Evolutionary conservation across 2,113 vertebrate species (phyloP).

Genomic region (Prietella phreatophila): DNA sequence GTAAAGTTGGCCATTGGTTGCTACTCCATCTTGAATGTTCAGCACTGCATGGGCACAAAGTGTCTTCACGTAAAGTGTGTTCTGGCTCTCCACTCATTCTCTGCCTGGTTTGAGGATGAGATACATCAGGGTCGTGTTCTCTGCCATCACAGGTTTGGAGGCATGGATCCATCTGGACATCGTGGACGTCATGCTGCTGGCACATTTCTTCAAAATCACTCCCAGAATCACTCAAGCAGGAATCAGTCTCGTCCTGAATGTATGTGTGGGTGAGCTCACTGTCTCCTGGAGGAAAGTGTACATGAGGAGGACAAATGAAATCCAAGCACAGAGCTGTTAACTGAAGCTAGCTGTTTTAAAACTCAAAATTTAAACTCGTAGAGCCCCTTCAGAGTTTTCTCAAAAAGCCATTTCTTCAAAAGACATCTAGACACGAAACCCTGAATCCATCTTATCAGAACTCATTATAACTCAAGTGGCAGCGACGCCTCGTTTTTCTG

Average conservation of each 20-base stretch:
- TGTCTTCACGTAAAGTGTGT: not conserved
- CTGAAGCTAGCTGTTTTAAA: not conserved
- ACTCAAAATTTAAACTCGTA: not conserved
- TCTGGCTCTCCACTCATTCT: constrained; percentile 6
- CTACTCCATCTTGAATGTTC: not conserved
- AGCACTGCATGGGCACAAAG: not conserved
- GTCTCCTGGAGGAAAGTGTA: constrained; percentile 9
- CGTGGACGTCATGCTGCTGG: not conserved
- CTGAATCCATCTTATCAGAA: too few relatives aligned
- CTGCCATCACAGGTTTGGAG: not conserved
- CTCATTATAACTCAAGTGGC: too few relatives aligned
- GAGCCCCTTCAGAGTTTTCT: too few relatives aligned
- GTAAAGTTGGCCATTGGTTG: constrained; percentile 3
- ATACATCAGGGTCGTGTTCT: not conserved
- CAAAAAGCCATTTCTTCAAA: not conserved
- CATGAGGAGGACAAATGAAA: not conserved
- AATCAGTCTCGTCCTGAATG: constrained; percentile 1
- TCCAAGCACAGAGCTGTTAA: not conserved
- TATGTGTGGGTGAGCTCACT: not conserved
- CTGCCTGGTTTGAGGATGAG: not conserved
- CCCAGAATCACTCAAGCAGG: constrained; percentile 12
- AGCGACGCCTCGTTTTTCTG: not conserved
- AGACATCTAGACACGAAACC: not conserved
- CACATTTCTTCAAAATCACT: constrained; percentile 1
- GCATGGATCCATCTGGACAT: constrained; percentile 5